Conservation (phyloP, 53 echinoderm and acorn worm genomes). For the Zoroaster sp. region DNA sequence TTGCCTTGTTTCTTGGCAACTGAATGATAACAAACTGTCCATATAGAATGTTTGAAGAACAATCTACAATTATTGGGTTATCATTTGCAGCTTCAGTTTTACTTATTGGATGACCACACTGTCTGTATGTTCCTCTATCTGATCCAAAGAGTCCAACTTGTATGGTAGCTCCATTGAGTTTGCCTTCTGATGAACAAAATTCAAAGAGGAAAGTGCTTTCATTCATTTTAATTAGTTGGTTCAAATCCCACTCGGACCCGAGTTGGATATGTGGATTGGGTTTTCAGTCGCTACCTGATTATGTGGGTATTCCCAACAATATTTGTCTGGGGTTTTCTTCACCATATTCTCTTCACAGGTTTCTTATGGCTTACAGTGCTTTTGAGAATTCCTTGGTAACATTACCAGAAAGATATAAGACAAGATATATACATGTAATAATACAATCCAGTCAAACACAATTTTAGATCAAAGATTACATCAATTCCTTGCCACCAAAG, state of each 20-base stretch:
- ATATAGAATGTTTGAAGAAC: neutral
- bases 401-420: no score
- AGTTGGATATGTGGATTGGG: no score
- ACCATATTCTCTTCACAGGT: neutral
- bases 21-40: conserved; percentile 1
- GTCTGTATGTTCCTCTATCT: neutral
- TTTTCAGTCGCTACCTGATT: no score
- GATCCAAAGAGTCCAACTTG: neutral
- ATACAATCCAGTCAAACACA: no score
- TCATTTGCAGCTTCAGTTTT: neutral
- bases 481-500: no score
- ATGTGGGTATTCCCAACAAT: neutral
- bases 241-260: neutral
- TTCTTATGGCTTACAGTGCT: no score
- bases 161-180: neutral
- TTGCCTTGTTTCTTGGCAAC: neutral
- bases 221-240: neutral
- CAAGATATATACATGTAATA: no score
- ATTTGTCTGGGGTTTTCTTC: neutral
- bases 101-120: neutral
- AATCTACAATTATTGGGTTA: neutral
- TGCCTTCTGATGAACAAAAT: neutral
- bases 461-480: no score
- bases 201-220: neutral
- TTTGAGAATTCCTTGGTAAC: no score